These are phyloP conservation scores for Drosophila lacteicornis DNA, from an alignment of 1,140 invertebrate genomes.

Conservation along the genomic window DNA sequence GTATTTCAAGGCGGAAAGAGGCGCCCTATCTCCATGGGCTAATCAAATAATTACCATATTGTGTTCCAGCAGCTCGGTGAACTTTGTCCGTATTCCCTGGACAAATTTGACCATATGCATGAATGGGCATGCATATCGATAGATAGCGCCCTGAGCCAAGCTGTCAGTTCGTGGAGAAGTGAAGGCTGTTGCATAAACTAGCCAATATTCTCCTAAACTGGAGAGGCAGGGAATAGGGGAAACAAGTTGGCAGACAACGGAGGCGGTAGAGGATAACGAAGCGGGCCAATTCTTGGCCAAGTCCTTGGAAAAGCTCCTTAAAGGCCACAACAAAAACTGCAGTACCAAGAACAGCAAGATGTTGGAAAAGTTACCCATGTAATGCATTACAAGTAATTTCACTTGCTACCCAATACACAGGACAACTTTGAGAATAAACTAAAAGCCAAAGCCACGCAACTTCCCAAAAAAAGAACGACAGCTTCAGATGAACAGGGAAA, in stretches of 20 bases:
- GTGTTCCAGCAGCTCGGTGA: constrained; percentile 45
- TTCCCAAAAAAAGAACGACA: constrained; percentile 22
- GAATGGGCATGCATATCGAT: constrained; percentile 64
- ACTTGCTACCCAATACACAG: constrained; percentile 61
- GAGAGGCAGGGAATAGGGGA: constrained; percentile 8
- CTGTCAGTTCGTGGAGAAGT: constrained; percentile 32
- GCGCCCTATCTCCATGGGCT: background rate
- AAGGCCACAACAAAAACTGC: constrained; percentile 50
- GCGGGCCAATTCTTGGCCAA: constrained; percentile 45
- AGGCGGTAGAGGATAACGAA: constrained; percentile 51
- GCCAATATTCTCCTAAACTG: constrained; percentile 70
- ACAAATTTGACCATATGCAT: constrained; percentile 74
- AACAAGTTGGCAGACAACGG: constrained; percentile 49
- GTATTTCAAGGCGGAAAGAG: constrained; percentile 8
- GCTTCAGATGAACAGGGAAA: constrained; percentile 41
- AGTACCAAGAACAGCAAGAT: constrained; percentile 29
- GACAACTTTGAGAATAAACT: constrained; percentile 53
- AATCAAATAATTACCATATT: constrained; percentile 77
- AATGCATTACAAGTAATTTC: constrained; percentile 83
- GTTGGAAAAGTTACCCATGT: constrained; percentile 70
- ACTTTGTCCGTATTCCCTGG: constrained; percentile 58
- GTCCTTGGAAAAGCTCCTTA: constrained; percentile 51
- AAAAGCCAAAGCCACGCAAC: constrained; percentile 66
- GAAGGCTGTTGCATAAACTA: constrained; percentile 68
- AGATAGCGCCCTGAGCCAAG: constrained; percentile 62